Evolutionary conservation across 2,797 vertebrate species (phyloP).

Genomic region (Phataginus tetradactyla): DNA sequence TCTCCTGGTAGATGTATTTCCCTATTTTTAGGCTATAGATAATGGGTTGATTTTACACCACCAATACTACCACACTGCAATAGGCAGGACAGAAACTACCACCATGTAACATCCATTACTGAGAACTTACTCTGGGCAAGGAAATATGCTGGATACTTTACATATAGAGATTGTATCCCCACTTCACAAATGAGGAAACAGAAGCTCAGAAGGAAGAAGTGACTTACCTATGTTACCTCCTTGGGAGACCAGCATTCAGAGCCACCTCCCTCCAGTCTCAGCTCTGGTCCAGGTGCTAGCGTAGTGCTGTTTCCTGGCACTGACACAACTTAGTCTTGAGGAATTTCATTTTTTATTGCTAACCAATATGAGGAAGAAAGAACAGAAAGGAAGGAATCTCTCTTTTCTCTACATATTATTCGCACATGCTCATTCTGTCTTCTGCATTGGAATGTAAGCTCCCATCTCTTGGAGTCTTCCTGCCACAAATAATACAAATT

Average conservation of each 20-base stretch:
- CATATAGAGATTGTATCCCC: background rate
- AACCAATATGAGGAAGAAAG: slow-evolving; percentile 60
- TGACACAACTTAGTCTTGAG: slow-evolving; percentile 40
- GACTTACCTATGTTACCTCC: background rate
- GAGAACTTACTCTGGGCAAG: background rate
- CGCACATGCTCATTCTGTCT: slow-evolving; percentile 44
- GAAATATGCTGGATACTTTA: background rate
- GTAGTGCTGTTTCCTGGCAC: slow-evolving; percentile 20
- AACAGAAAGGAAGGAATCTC: slow-evolving; percentile 44
- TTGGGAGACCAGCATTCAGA: background rate
- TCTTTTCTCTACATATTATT: slow-evolving; percentile 60
- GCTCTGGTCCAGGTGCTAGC: slow-evolving; percentile 12
- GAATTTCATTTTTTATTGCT: slow-evolving; percentile 59
- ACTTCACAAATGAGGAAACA: background rate
- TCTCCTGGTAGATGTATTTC: background rate
- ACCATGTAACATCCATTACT: background rate
- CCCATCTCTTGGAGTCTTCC: background rate
- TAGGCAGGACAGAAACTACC: background rate
- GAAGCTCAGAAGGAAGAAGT: background rate
- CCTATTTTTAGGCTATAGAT: background rate
- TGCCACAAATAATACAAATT: background rate
- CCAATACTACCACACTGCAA: background rate
- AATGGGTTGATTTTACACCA: background rate
- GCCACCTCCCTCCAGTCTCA: background rate
- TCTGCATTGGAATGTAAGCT: background rate